Percentiles rank a stretch among this genome's conserved stretches.
These are phyloP conservation scores for Spinus pinus DNA, from an alignment of 2,797 vertebrate genomes.

Conservation along the genomic window DNA sequence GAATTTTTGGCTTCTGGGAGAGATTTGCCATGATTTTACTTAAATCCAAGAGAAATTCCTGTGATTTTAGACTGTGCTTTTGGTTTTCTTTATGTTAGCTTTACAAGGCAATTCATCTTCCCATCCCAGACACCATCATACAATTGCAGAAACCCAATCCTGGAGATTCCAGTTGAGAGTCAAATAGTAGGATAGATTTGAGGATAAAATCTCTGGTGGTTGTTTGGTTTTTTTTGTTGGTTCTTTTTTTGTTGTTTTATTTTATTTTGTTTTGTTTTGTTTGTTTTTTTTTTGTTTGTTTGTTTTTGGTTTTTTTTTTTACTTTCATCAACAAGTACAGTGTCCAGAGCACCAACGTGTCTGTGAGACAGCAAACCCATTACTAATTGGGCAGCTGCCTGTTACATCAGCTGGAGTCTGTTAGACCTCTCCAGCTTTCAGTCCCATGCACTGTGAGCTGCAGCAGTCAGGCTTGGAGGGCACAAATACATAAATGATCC, in stretches of 20 bases:
- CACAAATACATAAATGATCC: background rate
- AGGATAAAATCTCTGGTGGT: background rate
- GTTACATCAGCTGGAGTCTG: background rate
- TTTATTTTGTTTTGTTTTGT: background rate
- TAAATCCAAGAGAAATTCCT: background rate
- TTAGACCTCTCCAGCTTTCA: background rate
- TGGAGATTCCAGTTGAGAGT: background rate
- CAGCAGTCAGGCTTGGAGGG: background rate
- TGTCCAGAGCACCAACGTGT: background rate
- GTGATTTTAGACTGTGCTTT: background rate
- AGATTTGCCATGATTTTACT: background rate
- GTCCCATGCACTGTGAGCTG: background rate
- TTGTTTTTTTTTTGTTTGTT: background rate
- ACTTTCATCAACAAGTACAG: background rate
- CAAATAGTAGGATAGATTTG: background rate
- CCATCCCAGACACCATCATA: background rate
- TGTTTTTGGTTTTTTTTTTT: rapidly evolving
- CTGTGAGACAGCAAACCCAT: background rate
- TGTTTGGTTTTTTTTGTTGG: too few species aligned
- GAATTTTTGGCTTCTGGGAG: background rate
- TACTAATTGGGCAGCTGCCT: background rate
- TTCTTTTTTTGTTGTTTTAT: background rate
- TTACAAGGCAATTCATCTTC: background rate
- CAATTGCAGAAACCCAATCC: background rate
- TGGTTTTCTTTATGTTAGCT: background rate